phyloP scores from a whole-genome alignment of 2,888 invertebrate genomes.

The Drosophila picticornis region DNA sequence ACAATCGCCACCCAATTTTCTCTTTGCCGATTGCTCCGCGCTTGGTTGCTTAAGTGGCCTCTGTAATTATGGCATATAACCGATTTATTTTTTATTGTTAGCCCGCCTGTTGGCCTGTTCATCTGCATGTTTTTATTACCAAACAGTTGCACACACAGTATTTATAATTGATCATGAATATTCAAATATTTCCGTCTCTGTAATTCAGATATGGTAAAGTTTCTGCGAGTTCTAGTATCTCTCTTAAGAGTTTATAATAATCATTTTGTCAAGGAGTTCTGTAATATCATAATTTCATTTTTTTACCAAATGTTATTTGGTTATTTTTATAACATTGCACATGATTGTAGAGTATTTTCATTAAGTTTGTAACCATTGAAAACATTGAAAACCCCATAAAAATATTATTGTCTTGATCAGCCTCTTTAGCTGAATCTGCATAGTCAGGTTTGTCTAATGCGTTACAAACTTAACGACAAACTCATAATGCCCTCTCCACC shows the following conservation, averaged over 20 bases:
- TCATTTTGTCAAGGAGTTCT: background rate
- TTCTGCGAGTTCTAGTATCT: background rate
- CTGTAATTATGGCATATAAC: slow-evolving; percentile 53
- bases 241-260: background rate
- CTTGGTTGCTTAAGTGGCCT: slow-evolving; percentile 20
- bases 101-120: background rate
- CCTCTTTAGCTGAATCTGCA: background rate
- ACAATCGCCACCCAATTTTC: slow-evolving; percentile 39
- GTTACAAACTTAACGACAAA: background rate
- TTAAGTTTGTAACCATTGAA: background rate
- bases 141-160: background rate
- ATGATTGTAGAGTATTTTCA: background rate
- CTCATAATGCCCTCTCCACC: background rate
- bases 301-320: background rate
- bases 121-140: background rate
- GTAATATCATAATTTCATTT: background rate
- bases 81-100: slow-evolving; percentile 49
- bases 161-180: background rate
- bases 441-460: background rate
- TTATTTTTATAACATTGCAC: background rate
- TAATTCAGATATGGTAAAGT: background rate
- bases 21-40: slow-evolving; percentile 26
- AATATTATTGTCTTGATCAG: background rate
- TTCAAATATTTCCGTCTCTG: background rate
- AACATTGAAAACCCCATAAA: no score